Evolutionary conservation across 2,888 invertebrate genomes (phyloP).

Genomic region (Perdita meconis): DNA sequence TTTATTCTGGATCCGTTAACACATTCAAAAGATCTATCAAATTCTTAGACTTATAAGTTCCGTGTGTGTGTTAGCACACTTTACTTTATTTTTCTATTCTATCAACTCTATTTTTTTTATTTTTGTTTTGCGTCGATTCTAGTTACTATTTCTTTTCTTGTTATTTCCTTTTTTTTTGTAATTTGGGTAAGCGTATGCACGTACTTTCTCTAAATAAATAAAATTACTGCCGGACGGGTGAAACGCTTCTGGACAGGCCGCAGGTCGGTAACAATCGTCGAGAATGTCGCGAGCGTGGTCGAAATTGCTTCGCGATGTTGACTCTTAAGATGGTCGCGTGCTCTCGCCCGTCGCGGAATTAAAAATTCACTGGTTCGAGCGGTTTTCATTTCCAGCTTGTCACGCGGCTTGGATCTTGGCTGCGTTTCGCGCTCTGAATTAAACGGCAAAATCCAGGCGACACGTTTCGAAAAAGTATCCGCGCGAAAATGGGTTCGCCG

Average conservation of each 20-base stretch:
- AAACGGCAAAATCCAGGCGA: background rate
- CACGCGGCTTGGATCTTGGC: background rate
- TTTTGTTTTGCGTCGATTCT: too few relatives aligned
- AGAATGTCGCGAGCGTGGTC: background rate
- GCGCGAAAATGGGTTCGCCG: background rate
- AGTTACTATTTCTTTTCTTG: too few relatives aligned
- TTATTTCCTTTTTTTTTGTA: too few relatives aligned
- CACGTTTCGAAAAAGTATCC: background rate
- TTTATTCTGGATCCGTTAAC: too few relatives aligned
- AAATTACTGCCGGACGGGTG: slow-evolving; percentile 11
- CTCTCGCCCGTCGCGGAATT: background rate
- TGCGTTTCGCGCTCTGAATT: background rate
- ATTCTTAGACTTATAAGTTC: too few relatives aligned
- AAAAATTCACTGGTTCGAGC: slow-evolving; percentile 1
- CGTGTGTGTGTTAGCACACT: too few relatives aligned
- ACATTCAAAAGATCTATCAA: too few relatives aligned
- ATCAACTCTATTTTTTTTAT: too few relatives aligned
- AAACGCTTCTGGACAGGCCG: background rate
- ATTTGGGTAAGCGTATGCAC: too few relatives aligned
- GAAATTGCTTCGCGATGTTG: slow-evolving; percentile 1
- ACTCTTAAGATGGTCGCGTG: background rate
- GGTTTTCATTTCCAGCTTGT: background rate
- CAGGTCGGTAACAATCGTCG: slow-evolving; percentile 4
- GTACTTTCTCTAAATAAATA: too few relatives aligned
- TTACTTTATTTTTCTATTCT: too few relatives aligned